Evolutionary conservation across 2,797 vertebrate genomes (phyloP), one percentile per base, ranked within the genome.

Genomic region (Lates japonicus): DNA sequence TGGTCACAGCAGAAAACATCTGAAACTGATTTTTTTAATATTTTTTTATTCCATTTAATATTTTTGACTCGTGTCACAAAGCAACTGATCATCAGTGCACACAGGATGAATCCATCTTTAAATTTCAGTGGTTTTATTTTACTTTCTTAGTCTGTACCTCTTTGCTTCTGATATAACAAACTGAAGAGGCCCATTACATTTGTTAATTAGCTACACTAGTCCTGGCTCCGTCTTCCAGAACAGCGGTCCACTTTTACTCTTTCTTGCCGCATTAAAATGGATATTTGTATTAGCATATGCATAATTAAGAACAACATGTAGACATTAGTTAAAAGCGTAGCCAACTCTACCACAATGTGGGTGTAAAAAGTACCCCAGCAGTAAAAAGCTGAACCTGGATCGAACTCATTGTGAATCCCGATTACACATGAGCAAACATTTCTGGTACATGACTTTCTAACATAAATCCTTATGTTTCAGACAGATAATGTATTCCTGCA

Each of bases 201-300:
- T 73, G 59, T 22, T 82, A 80, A 84, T 74, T 55, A 55, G 59
- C 33, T 68, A 57, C 29, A 55, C 59, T 69, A n/a, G n/a, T n/a
- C n/a, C 65, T 58, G 31, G n/a, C 48, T 25, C 12, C 62, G 7
- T 49, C n/a, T 71, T 70, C 69, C 25, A 2, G 25, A 29, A 29
- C 25, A 29, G 2, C 25, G 10, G 17, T 19, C 25, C 33, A 58
- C 52, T 67, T 71, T 55, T 12, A 19, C n/a, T 8, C 37, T 57
- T 11, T 69, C 3, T 41, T 41, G 19, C n/a, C 0, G 3, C 37
- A 44, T 48, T 65, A 60, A 84, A 80, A 44, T n/a, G 54, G 22
- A n/a, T 14, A 19, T 55, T 22, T 74, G 6, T 42, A 19, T 61
- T 44, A 54, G 42, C 17, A 60, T 44, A 17, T 59, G 37, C 17